Evolutionary conservation across 2,797 vertebrate species (phyloP).

Genomic region (Smutsia gigantea): DNA sequence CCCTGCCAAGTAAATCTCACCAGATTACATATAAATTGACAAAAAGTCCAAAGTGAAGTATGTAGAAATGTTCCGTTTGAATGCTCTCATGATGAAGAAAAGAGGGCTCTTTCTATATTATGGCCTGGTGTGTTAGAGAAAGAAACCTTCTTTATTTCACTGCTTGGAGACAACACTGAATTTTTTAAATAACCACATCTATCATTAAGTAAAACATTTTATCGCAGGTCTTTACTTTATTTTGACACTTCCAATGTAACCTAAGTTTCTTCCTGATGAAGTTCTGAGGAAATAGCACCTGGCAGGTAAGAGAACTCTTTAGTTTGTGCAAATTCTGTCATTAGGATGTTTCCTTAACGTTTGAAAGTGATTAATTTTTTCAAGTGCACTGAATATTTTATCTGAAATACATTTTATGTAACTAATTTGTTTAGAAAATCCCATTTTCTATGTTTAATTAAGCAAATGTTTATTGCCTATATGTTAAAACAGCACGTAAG

Average conservation of each 20-base stretch:
- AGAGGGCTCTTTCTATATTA: neutral
- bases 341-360: neutral
- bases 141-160: neutral
- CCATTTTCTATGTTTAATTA: neutral
- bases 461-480: neutral
- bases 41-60: neutral
- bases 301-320: neutral
- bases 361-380: neutral
- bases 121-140: neutral
- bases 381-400: neutral
- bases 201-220: neutral
- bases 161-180: neutral
- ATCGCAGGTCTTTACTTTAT: neutral
- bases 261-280: neutral
- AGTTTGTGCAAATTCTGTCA: neutral
- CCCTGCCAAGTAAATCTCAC: neutral
- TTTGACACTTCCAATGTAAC: neutral
- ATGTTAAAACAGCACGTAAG: neutral
- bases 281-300: neutral
- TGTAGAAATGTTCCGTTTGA: neutral
- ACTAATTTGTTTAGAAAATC: neutral
- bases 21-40: neutral
- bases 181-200: neutral
- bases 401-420: neutral
- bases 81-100: neutral